Evolutionary conservation across 2,888 invertebrate species (phyloP), one percentile per base, ranked within the genome.

Genomic region (Vannuccia rotundouncinata): DNA sequence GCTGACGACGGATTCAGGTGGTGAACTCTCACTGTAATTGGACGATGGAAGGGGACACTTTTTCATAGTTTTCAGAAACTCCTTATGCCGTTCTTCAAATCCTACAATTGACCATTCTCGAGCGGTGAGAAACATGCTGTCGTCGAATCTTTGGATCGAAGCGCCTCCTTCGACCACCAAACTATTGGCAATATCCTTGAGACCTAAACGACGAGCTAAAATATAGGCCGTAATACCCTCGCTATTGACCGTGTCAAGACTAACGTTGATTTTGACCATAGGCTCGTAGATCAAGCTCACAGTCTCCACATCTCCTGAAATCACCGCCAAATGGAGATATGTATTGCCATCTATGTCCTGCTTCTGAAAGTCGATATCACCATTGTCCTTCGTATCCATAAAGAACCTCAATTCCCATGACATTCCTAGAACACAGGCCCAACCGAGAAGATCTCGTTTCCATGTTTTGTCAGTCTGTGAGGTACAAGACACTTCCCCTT

Each of bases 91-190:
- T 17, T 45, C 45, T 45, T 45, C 17, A 13, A 17, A 45, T 45
- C 77, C 77, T 1, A 77, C 17, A 45, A 77, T 77, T 10, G 77
- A 77, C 77, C 77, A 77, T 45, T 77, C 77, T 45, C 77, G 1
- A 1, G 77, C 31, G 13, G 77, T 31, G 17, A 31, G 31, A 25
- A 31, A 77, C 2, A 77, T 17, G 13, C 30, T n/a, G 45, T 45
- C 45, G 27, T 77, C 77, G 10, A 31, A 77, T 66, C 27, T 59
- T n/a, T 77, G 31, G 27, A 77, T 27, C 27, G 77, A 77, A 2
- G 77, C 77, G 1, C 30, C 45, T n/a, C 2, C n/a, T 22, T n/a
- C 45, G 17, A 31, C 27, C 17, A 31, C 27, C 10, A 77, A 31
- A 30, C 29, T 22, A 66, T 1, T 25, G 27, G 77, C 30, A 31